Conservation (phyloP, 2,113 vertebrate genomes). For the Pterophyllum scalare region DNA sequence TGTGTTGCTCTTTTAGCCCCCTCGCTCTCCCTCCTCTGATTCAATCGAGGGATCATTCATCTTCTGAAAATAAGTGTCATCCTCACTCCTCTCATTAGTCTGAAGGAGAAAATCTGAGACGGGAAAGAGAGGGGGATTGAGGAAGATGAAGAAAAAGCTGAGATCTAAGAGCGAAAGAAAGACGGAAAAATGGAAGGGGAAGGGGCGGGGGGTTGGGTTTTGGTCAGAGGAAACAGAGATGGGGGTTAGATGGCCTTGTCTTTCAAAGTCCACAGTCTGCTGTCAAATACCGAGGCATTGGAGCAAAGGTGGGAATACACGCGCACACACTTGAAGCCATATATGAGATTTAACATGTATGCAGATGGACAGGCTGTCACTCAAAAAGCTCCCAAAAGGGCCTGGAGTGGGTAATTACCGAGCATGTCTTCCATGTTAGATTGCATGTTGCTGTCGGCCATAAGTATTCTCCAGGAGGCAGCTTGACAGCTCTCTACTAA, state of each 20-base stretch:
- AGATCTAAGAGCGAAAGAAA: conserved; percentile 28
- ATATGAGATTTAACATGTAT: conserved; percentile 69
- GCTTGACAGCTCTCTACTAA: conserved; percentile 70
- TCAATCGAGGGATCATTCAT: conserved; percentile 65
- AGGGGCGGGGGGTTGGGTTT: conserved; percentile 12
- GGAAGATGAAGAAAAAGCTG: conserved; percentile 25
- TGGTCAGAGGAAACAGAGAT: conserved; percentile 51
- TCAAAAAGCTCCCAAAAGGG: conserved; percentile 68
- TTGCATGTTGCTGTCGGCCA: conserved; percentile 78
- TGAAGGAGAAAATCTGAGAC: conserved; percentile 39
- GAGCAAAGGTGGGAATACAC: conserved; percentile 19
- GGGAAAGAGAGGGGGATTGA: conserved; percentile 12
- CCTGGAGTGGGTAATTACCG: conserved; percentile 77
- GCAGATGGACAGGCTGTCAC: conserved; percentile 77
- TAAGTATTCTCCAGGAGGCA: conserved; percentile 68
- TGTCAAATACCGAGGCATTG: conserved; percentile 37
- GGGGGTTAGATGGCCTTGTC: conserved; percentile 59
- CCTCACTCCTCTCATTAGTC: conserved; percentile 58
- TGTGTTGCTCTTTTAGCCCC: conserved; percentile 6
- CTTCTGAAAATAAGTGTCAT: conserved; percentile 65
- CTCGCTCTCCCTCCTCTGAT: conserved; percentile 30
- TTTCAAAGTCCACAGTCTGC: conserved; percentile 57
- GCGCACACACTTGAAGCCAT: conserved; percentile 44
- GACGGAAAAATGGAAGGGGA: conserved; percentile 28
- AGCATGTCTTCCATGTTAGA: conserved; percentile 77